Conservation (phyloP, 2,888 invertebrate species). For the Acanthosoma haemorrhoidale region DNA sequence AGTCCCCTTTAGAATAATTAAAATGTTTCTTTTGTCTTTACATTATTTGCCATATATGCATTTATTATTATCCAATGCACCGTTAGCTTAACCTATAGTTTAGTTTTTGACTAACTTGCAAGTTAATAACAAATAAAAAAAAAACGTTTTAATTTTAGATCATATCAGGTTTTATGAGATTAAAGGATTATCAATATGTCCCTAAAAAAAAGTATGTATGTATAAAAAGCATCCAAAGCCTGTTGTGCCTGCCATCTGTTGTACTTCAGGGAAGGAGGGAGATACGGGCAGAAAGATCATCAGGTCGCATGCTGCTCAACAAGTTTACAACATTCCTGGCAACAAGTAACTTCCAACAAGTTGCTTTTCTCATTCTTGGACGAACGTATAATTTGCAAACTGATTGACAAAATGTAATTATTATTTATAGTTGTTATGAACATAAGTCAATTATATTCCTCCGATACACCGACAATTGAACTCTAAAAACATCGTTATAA, state of each 20-base stretch:
- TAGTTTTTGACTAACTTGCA: too few relatives aligned
- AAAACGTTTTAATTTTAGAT: not conserved
- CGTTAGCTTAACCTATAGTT: too few relatives aligned
- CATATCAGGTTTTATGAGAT: not conserved
- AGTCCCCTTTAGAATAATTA: too few relatives aligned
- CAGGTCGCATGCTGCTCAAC: not conserved
- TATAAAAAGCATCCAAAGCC: not conserved
- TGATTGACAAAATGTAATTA: too few relatives aligned
- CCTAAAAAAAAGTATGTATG: not conserved
- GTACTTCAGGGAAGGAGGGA: not conserved
- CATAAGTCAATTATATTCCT: too few relatives aligned
- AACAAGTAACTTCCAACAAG: conserved; percentile 4
- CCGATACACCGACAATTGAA: too few relatives aligned
- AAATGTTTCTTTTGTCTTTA: too few relatives aligned
- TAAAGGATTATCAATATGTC: not conserved
- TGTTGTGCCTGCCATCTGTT: not conserved
- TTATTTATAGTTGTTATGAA: too few relatives aligned
- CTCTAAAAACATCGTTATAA: too few relatives aligned
- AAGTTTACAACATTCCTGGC: not conserved
- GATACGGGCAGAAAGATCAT: not conserved
- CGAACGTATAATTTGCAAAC: too few relatives aligned
- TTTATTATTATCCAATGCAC: too few relatives aligned
- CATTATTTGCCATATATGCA: too few relatives aligned
- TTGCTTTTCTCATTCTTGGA: not conserved
- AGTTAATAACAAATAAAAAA: not conserved